Base-by-base conservation (phyloP, 2,888 invertebrate species). In the Cosmia trapezina region DNA sequence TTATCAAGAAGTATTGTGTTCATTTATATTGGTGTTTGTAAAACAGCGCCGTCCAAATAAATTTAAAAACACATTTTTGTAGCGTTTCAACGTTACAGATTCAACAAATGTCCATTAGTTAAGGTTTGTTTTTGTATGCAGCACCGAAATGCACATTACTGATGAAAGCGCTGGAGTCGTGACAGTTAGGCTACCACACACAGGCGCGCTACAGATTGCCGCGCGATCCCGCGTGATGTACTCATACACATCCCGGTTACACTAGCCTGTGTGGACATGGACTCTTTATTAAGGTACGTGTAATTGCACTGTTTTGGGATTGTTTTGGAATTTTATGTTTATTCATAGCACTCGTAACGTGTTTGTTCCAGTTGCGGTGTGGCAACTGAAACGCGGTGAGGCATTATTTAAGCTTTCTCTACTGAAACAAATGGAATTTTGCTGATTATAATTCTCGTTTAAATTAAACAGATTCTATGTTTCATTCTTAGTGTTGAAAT, bases 121-220 rank as follows among this genome's bases (percentile, higher is more conserved):
- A 47, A 41, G 70, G 72, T 71, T 71, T 56, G 66, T 86, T 81
- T 86, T 80, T 83, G 81, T 78, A 83, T 82, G 85, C 78, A 77
- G 53, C 77, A 68, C 75, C 22, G 53, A 83, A 86, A 87, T 82
- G 87, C 86, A 81, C 81, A 86, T 86, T 83, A 87, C 83, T 80
- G 85, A 84, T 87, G 86, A 84, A 81, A 87, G 72, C 78, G 63
- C 70, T 75, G 62, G 45, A 41, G 64, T 69, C 67, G 66, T 73
- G 85, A 84, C 84, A 81, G 78, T 77, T 84, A 70, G 67, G 73
- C 70, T 22, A 65, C 63, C 72, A 62, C 79, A 77, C 65, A 75
- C 72, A 63, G 57, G 60, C 74, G 69, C 69, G 69, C 59, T 73
- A 75, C 79, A 83, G 83, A 85, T 84, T 86, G 73, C 74, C 75